Conservation (phyloP, 2,797 vertebrate genomes). For the Melanotaenia parkinsoni region DNA sequence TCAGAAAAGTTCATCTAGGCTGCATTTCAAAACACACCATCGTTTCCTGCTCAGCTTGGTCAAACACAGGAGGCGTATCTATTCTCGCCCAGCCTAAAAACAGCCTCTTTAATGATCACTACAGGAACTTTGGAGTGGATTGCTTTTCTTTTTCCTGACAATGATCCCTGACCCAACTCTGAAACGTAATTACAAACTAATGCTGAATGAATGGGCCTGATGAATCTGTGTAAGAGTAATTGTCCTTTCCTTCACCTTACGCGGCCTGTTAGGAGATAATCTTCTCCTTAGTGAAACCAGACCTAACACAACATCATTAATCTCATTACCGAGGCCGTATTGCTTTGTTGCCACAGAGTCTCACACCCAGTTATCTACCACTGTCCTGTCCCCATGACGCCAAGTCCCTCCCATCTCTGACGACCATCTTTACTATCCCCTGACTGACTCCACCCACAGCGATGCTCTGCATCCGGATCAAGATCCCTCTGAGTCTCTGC, state of each 20-base stretch:
- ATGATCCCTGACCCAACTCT: constrained; percentile 59
- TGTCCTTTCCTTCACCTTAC: constrained; percentile 78
- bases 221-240: constrained; percentile 72
- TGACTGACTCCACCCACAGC: constrained; percentile 49
- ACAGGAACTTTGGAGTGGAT: constrained; percentile 11
- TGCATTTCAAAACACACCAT: constrained; percentile 26
- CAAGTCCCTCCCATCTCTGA: constrained; percentile 40
- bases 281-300: constrained; percentile 77
- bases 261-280: constrained; percentile 74
- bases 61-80: constrained; percentile 33
- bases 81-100: constrained; percentile 24
- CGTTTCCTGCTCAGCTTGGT: neutral
- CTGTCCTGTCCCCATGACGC: constrained; percentile 47
- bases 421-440: constrained; percentile 56
- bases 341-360: constrained; percentile 71
- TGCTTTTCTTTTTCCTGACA: constrained; percentile 41
- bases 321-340: constrained; percentile 74
- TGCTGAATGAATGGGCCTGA: constrained; percentile 57
- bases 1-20: constrained; percentile 14
- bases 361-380: constrained; percentile 77
- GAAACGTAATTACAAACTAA: constrained; percentile 60
- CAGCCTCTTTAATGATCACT: constrained; percentile 49
- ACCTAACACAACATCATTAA: constrained; percentile 80
- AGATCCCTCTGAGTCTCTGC: constrained; percentile 13
- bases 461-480: constrained; percentile 20